Percentiles rank a stretch among this genome's conserved stretches.
Conservation (phyloP, 2,797 vertebrate genomes). For the Oreochromis mossambicus region DNA sequence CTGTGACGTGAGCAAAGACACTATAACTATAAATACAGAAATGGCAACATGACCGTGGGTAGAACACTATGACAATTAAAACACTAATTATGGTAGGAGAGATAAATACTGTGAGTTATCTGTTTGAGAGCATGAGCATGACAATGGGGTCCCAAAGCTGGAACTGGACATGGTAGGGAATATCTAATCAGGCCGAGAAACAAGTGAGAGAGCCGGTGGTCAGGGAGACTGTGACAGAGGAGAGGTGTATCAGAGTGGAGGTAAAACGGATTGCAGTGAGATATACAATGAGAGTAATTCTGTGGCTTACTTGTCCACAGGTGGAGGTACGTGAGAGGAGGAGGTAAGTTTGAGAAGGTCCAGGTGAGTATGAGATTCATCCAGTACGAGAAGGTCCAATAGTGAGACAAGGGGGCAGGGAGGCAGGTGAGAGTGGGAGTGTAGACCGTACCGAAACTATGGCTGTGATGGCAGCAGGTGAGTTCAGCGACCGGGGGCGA, state of each 20-base stretch:
- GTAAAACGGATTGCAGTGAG: not conserved
- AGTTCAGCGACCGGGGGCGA: not conserved
- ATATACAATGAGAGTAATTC: not conserved
- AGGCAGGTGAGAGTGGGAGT: not conserved
- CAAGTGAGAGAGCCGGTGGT: not conserved
- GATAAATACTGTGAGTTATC: not conserved
- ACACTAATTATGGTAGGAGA: not conserved
- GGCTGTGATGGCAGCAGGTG: not conserved
- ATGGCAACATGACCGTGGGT: not conserved
- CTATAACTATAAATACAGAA: not conserved
- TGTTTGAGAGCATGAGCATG: not conserved
- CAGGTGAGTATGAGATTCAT: not conserved
- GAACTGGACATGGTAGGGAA: not conserved
- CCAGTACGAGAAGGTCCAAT: not conserved
- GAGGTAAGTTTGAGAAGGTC: not conserved
- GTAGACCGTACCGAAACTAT: rapidly evolving
- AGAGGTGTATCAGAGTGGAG: not conserved
- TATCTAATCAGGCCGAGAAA: not conserved
- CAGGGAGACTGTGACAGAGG: not conserved
- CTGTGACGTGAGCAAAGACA: not conserved
- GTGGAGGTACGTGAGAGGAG: not conserved
- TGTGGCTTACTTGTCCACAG: not conserved
- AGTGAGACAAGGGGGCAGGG: not conserved
- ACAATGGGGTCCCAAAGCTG: not conserved
- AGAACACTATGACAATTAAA: not conserved